Percentiles rank a stretch among this genome's conserved stretches.
phyloP scores from a whole-genome alignment of 2,888 invertebrate genomes.

The Linnaemya tessellans region DNA sequence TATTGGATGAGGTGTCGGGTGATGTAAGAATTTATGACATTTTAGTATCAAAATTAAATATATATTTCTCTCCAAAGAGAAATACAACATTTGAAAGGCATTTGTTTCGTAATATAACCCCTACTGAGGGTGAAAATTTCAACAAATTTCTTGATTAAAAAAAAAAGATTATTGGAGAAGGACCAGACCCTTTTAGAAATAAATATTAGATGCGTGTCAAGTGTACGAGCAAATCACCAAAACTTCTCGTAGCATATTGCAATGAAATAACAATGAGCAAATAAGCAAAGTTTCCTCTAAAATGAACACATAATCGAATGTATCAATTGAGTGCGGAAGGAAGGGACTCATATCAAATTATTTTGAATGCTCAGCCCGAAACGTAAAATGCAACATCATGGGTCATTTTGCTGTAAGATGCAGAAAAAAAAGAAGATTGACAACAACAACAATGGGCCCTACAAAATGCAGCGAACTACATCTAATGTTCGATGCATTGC shows the following conservation, averaged over 20 bases:
- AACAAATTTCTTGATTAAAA: constrained; percentile 68
- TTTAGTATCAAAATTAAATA: constrained; percentile 65
- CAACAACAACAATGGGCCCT: constrained; percentile 7
- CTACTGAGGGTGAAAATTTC: too few species aligned
- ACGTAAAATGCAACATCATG: constrained; percentile 52
- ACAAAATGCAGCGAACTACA: constrained; percentile 18
- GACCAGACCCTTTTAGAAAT: constrained; percentile 54
- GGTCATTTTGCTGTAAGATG: constrained; percentile 65
- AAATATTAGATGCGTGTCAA: constrained; percentile 47
- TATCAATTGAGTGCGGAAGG: constrained; percentile 51
- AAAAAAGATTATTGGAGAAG: constrained; percentile 61
- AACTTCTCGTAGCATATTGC: constrained; percentile 46
- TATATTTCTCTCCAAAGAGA: constrained; percentile 72
- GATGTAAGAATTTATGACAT: constrained; percentile 60
- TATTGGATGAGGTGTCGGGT: constrained; percentile 56
- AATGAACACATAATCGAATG: constrained; percentile 32
- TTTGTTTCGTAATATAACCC: too few species aligned
- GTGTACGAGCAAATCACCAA: constrained; percentile 55
- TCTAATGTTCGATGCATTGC: constrained; percentile 40
- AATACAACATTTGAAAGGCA: too few species aligned
- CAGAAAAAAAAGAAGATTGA: constrained; percentile 57
- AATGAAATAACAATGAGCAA: constrained; percentile 6
- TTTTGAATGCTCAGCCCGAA: constrained; percentile 46
- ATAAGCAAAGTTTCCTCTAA: constrained; percentile 57
- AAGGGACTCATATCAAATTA: constrained; percentile 47